Conservation (phyloP, 2,113 vertebrate species). For the Brachypodius melanocephalos region DNA sequence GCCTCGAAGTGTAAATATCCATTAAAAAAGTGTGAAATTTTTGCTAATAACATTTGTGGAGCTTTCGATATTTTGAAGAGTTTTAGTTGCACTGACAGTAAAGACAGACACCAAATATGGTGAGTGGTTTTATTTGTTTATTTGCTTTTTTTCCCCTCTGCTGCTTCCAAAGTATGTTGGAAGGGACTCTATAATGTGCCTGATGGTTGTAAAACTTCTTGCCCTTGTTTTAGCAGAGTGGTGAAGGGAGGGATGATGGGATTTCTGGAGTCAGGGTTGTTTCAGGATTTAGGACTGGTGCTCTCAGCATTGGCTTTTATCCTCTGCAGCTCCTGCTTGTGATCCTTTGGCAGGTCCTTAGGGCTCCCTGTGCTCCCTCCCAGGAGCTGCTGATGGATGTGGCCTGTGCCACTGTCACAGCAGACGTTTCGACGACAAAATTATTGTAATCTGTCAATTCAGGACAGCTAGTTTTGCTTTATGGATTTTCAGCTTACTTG, state of each 20-base stretch:
- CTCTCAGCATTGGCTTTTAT: background rate
- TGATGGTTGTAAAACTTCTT: conserved; percentile 17
- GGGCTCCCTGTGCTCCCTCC: background rate
- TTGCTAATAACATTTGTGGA: background rate
- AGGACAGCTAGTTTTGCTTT: background rate
- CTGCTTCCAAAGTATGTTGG: conserved; percentile 19
- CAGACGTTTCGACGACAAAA: background rate
- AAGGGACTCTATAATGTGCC: background rate
- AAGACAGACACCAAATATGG: conserved; percentile 49
- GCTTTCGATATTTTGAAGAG: conserved; percentile 9
- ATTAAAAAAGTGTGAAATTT: conserved; percentile 10
- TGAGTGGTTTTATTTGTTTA: conserved; percentile 48
- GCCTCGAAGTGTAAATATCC: conserved; percentile 33
- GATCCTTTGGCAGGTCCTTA: background rate
- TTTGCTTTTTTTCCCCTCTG: background rate
- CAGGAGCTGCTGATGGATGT: background rate
- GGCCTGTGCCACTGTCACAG: background rate
- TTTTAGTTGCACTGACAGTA: conserved; percentile 42
- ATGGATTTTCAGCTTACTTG: background rate
- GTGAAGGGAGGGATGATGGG: background rate
- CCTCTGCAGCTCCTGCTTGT: background rate
- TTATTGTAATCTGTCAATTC: background rate
- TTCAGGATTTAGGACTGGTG: background rate
- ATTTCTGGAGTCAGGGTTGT: background rate
- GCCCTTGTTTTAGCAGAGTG: background rate